phyloP scores from a whole-genome alignment of 2,888 invertebrate species.

The Temnothorax rugatulus region DNA sequence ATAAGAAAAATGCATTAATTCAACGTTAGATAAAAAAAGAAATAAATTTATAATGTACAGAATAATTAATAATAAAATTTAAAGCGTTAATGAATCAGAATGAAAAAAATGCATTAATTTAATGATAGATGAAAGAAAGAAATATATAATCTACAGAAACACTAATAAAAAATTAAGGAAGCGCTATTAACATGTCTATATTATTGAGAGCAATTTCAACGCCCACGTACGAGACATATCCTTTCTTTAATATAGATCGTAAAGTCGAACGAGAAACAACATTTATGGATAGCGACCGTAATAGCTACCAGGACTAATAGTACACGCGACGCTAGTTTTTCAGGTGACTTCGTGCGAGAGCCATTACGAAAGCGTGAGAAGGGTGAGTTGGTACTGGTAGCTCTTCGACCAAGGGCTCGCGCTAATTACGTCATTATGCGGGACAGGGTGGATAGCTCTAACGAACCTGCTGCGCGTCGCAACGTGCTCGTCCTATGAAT shows the following conservation, averaged over 20 bases:
- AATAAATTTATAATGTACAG: neutral
- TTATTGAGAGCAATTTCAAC: neutral
- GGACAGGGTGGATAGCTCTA: slow-evolving; percentile 78
- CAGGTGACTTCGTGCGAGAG: slow-evolving; percentile 74
- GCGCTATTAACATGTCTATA: neutral
- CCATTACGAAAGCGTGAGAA: slow-evolving; percentile 78
- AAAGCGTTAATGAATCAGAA: neutral
- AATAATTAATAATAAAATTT: neutral
- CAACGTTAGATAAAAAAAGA: neutral
- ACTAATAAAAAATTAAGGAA: neutral
- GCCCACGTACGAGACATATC: neutral
- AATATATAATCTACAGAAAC: neutral
- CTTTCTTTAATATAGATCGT: slow-evolving; percentile 59
- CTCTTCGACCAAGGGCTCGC: slow-evolving; percentile 75
- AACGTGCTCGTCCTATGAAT: slow-evolving; percentile 81
- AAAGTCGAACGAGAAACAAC: slow-evolving; percentile 59
- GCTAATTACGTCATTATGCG: slow-evolving; percentile 84
- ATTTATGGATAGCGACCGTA: slow-evolving; percentile 67
- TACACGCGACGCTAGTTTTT: slow-evolving; percentile 74
- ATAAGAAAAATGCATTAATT: neutral
- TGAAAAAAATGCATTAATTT: neutral
- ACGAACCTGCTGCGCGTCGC: slow-evolving; percentile 77
- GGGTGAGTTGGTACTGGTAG: slow-evolving; percentile 74
- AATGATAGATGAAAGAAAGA: neutral
- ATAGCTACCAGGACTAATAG: slow-evolving; percentile 71